Evolutionary conservation across 2,797 vertebrate species (phyloP).

Genomic region (Poecilia picta): DNA sequence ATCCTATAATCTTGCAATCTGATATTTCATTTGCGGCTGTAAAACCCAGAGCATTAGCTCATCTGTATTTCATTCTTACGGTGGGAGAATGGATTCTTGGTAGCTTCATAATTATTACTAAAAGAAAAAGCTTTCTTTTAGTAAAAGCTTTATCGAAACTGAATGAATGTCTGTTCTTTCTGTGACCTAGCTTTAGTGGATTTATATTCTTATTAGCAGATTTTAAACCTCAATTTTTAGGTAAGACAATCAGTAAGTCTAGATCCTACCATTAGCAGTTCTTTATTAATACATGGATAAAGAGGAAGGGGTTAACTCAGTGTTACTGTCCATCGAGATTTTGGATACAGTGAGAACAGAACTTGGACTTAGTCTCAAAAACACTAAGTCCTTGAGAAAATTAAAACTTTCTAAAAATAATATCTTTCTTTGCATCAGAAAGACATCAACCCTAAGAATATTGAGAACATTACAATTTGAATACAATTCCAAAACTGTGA

Average conservation of each 20-base stretch:
- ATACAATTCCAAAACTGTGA: neutral
- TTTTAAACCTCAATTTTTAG: neutral
- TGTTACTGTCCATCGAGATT: neutral
- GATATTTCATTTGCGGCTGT: slow-evolving; percentile 11
- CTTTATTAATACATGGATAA: neutral
- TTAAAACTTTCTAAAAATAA: neutral
- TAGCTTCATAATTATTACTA: neutral
- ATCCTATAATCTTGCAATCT: slow-evolving; percentile 26
- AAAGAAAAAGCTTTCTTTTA: neutral
- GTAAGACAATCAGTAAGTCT: neutral
- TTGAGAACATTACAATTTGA: neutral
- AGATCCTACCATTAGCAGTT: neutral
- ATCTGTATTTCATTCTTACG: slow-evolving; percentile 2
- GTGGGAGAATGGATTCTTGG: slow-evolving; percentile 12
- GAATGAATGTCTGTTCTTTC: neutral
- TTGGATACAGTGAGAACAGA: no score
- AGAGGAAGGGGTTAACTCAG: neutral
- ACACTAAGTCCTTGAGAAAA: neutral
- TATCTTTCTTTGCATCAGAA: neutral
- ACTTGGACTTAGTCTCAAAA: neutral
- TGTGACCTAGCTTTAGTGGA: neutral
- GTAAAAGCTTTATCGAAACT: neutral
- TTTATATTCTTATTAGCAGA: neutral
- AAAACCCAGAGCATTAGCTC: slow-evolving; percentile 7
- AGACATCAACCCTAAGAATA: neutral